Evolutionary conservation across 53 echinoderm and acorn worm species (phyloP).

Genomic region (Temnopleurus reevesii): DNA sequence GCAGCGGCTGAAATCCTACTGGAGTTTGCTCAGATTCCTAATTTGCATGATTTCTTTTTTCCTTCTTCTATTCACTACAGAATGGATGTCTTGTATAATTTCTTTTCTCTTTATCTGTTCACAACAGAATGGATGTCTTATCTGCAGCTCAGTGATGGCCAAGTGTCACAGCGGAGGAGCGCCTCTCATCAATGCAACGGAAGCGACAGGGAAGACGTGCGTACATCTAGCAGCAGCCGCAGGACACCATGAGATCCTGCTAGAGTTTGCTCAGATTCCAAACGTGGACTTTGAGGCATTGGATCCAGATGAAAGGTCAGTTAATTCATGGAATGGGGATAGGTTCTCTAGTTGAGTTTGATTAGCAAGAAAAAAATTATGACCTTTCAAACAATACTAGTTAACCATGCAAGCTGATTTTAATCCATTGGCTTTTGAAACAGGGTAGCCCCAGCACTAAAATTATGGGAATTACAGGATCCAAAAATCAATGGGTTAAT

Average conservation of each 20-base stretch:
- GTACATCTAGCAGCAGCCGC: slow-evolving; percentile 94
- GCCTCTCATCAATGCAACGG: slow-evolving; percentile 81
- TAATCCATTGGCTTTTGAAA: too few species aligned
- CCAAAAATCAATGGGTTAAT: too few species aligned
- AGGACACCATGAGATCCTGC: slow-evolving; percentile 83
- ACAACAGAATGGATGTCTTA: slow-evolving; percentile 81
- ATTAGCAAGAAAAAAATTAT: too few species aligned
- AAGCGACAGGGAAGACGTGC: slow-evolving; percentile 90
- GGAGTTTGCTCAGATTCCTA: slow-evolving; percentile 82
- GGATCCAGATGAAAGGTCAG: slow-evolving; percentile 96
- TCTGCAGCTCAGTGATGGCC: slow-evolving; percentile 88
- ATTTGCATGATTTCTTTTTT: too few species aligned
- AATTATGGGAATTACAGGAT: too few species aligned
- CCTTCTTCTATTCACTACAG: too few species aligned
- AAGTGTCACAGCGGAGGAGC: slow-evolving; percentile 95
- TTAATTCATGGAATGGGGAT: too few species aligned
- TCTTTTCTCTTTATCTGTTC: background rate
- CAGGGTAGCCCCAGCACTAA: too few species aligned
- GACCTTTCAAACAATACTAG: too few species aligned
- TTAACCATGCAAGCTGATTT: too few species aligned
- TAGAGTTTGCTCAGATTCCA: slow-evolving; percentile 86
- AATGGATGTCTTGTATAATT: background rate
- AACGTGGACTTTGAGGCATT: slow-evolving; percentile 87
- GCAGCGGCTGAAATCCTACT: slow-evolving; percentile 91
- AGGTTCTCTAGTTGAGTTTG: too few species aligned